Conservation (phyloP, 2,888 invertebrate genomes). For the Chirona hameri region DNA sequence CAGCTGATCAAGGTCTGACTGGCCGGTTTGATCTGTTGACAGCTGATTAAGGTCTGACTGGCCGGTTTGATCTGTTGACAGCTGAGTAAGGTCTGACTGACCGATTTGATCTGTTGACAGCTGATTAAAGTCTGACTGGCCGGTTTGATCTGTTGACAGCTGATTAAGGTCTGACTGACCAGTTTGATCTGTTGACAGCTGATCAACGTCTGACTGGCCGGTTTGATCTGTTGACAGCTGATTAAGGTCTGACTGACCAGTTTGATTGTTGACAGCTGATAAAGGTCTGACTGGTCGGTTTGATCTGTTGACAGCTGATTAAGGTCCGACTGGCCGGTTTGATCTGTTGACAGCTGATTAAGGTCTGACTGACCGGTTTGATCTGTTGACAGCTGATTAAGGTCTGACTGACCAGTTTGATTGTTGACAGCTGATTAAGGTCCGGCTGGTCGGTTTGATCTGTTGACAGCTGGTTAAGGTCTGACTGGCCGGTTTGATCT, state of each 20-base stretch:
- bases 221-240: slow-evolving; percentile 49
- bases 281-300: no score
- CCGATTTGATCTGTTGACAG: slow-evolving; percentile 43
- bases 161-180: slow-evolving; percentile 71
- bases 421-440: no score
- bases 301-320: slow-evolving; percentile 54
- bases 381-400: slow-evolving; percentile 60
- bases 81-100: slow-evolving; percentile 70
- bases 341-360: slow-evolving; percentile 57
- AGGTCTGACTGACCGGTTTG: slow-evolving; percentile 54
- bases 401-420: slow-evolving; percentile 62
- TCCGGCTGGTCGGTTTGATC: no score
- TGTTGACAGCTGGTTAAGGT: slow-evolving; percentile 66
- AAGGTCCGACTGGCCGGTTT: slow-evolving; percentile 58
- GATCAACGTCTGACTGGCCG: slow-evolving; percentile 63
- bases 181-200: slow-evolving; percentile 49
- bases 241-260: slow-evolving; percentile 68
- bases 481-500: no score
- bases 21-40: background rate
- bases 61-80: background rate
- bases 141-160: slow-evolving; percentile 44
- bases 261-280: no score
- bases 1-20: slow-evolving; percentile 70
- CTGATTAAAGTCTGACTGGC: slow-evolving; percentile 67
- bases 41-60: slow-evolving; percentile 70